Percentiles rank a stretch among this genome's conserved stretches.
These are phyloP conservation scores for Cordilura impudica DNA, from an alignment of 2,888 invertebrate species.

Conservation along the genomic window DNA sequence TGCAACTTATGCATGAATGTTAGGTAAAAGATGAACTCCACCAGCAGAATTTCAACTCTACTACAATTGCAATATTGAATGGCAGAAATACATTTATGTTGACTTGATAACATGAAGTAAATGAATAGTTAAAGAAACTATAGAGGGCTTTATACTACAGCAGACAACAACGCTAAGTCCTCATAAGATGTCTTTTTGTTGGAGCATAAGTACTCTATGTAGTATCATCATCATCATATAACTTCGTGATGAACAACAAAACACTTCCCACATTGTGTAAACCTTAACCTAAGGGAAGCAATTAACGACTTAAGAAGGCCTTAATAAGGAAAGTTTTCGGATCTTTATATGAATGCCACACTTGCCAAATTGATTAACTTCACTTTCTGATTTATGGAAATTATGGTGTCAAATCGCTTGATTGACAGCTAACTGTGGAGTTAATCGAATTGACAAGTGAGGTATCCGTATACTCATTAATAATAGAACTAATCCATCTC, in stretches of 20 bases:
- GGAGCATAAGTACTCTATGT: neutral
- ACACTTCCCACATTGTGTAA: slow-evolving; percentile 39
- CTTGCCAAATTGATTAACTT: too few relatives aligned
- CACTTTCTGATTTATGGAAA: too few relatives aligned
- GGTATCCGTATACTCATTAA: too few relatives aligned
- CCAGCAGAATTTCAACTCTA: slow-evolving; percentile 6
- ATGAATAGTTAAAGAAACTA: slow-evolving; percentile 15
- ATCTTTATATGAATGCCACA: too few relatives aligned
- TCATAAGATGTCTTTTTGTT: slow-evolving; percentile 21
- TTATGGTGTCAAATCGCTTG: too few relatives aligned
- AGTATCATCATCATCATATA: slow-evolving; percentile 20
- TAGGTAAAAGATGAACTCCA: slow-evolving; percentile 30
- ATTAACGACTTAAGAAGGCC: neutral
- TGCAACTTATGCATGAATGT: neutral
- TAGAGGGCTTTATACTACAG: neutral
- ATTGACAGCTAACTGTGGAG: too few relatives aligned
- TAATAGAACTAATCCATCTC: too few relatives aligned
- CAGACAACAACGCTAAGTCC: slow-evolving; percentile 10
- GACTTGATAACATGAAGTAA: slow-evolving; percentile 46
- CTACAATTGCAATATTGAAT: slow-evolving; percentile 37
- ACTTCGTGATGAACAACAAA: slow-evolving; percentile 18
- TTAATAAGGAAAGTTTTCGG: too few relatives aligned
- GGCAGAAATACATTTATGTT: slow-evolving; percentile 52
- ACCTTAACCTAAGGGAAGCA: neutral
- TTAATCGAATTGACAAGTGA: too few relatives aligned